Conservation (phyloP, 2,113 vertebrate genomes). For the Gambusia affinis region DNA sequence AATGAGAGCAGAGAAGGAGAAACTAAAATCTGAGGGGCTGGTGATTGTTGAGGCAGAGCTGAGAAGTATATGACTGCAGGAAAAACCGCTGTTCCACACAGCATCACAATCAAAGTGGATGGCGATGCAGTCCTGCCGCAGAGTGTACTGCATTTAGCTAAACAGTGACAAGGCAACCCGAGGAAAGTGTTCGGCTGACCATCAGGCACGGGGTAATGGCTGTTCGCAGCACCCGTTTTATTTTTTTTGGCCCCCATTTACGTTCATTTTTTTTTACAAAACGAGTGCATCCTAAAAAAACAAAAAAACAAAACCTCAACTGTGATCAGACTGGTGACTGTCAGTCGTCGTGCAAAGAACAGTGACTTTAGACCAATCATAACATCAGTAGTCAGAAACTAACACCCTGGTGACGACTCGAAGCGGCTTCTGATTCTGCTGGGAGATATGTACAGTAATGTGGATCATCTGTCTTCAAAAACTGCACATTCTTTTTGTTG, state of each 20-base stretch:
- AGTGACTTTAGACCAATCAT: constrained; percentile 1
- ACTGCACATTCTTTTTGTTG: not conserved
- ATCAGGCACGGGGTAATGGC: constrained; percentile 55
- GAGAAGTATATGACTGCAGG: constrained; percentile 19
- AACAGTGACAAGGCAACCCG: constrained; percentile 58
- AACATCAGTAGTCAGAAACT: constrained; percentile 22
- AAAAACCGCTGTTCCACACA: constrained; percentile 12
- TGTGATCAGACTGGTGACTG: constrained; percentile 19
- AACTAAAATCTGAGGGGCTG: constrained; percentile 6
- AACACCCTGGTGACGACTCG: not conserved
- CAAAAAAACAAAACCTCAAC: not conserved
- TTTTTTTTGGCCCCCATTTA: constrained; percentile 7
- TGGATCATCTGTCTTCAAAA: not conserved
- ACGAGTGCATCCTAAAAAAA: not conserved
- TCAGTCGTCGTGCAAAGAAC: constrained; percentile 29
- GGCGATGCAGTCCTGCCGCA: constrained; percentile 39
- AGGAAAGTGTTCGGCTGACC: constrained; percentile 50
- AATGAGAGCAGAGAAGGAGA: not conserved
- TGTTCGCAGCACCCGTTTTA: constrained; percentile 54
- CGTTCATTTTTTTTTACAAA: not conserved
- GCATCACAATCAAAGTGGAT: constrained; percentile 7
- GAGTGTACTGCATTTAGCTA: constrained; percentile 28
- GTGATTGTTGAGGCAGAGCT: constrained; percentile 42
- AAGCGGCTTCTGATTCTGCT: constrained; percentile 13
- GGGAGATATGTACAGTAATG: constrained; percentile 33